Evolutionary conservation across 2,113 vertebrate genomes (phyloP).

Genomic region (Pteronura brasiliensis): DNA sequence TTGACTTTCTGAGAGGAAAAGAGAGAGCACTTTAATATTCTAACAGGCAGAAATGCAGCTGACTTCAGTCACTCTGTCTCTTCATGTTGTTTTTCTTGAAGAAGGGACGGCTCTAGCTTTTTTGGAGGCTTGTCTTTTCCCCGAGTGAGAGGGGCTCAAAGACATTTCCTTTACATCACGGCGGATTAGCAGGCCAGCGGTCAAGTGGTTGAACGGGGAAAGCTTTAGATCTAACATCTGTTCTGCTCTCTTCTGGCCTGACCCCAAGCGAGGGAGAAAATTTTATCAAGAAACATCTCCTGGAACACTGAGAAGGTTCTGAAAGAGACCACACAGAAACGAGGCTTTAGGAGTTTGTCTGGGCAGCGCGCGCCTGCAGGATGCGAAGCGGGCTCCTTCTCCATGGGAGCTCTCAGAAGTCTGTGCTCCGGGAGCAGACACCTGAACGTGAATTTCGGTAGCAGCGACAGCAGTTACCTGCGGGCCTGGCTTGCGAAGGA

Average conservation of each 20-base stretch:
- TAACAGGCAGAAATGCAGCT: neutral
- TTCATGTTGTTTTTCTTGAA: slow-evolving; percentile 32
- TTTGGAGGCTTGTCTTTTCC: neutral
- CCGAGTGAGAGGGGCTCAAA: neutral
- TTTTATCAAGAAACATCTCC: slow-evolving; percentile 46
- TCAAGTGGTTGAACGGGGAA: slow-evolving; percentile 17
- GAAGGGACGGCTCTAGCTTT: neutral
- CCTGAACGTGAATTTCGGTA: slow-evolving; percentile 18
- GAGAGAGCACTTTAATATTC: neutral
- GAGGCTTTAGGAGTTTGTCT: slow-evolving; percentile 37
- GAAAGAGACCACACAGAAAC: slow-evolving; percentile 68
- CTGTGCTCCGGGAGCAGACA: slow-evolving; percentile 12
- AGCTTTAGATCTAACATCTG: slow-evolving; percentile 66
- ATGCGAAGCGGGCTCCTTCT: neutral
- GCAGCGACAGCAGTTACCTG: slow-evolving; percentile 47
- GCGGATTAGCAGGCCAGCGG: neutral
- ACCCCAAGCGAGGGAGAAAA: slow-evolving; percentile 36
- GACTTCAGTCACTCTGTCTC: neutral
- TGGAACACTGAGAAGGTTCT: slow-evolving; percentile 46
- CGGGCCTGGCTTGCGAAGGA: slow-evolving; percentile 31
- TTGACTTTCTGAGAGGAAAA: neutral
- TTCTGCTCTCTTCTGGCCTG: slow-evolving; percentile 41
- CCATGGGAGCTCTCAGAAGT: slow-evolving; percentile 36
- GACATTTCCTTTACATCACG: neutral
- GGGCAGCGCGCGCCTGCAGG: neutral